phyloP scores from a whole-genome alignment of 2,113 vertebrate genomes.

The Anoura caudifer region DNA sequence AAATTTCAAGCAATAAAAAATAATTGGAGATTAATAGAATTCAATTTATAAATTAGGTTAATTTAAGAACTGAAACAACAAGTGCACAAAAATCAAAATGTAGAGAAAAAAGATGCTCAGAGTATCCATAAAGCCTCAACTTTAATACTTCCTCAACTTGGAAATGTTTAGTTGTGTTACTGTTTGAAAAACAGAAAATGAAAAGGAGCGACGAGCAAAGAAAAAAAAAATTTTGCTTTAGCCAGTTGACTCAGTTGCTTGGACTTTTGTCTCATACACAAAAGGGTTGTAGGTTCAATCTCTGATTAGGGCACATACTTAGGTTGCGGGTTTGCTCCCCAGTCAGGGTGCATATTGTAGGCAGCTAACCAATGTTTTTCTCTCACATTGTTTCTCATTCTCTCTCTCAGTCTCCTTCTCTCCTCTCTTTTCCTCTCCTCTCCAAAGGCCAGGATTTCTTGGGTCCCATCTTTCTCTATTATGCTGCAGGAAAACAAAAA shows the following conservation, averaged over 20 bases:
- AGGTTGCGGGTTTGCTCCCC: no score
- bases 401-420: no score
- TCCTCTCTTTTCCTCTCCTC: no score
- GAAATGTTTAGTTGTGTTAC: background rate
- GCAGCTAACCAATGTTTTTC: no score
- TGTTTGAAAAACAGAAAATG: background rate
- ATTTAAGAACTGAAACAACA: conserved; percentile 54
- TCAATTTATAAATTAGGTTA: conserved; percentile 69
- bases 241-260: no score
- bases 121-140: background rate
- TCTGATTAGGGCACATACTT: no score
- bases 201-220: background rate
- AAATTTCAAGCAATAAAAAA: conserved; percentile 73
- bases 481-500: background rate
- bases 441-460: background rate
- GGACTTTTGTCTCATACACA: no score
- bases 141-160: background rate
- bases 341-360: no score
- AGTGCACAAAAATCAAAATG: conserved; percentile 8
- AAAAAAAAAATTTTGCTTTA: background rate
- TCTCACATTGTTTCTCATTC: no score
- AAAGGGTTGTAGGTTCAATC: no score
- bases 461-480: background rate
- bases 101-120: background rate
- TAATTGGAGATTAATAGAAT: conserved; percentile 45